Conservation (phyloP, 2,113 vertebrate species). For the Bubalus kerabau region DNA sequence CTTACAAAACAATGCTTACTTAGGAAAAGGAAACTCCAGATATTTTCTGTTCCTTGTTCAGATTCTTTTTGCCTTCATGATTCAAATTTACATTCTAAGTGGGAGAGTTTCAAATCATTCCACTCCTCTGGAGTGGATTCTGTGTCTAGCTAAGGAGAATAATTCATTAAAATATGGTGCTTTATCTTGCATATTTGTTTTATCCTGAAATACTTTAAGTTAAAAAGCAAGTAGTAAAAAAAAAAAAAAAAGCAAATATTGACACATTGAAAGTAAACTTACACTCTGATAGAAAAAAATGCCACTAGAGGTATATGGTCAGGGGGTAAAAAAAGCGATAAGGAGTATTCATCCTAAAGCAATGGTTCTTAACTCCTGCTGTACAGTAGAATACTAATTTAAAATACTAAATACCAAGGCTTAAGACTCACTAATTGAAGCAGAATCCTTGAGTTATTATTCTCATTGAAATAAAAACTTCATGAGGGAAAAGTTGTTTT, state of each 20-base stretch:
- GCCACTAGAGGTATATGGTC: background rate
- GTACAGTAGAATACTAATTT: background rate
- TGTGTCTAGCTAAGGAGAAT: background rate
- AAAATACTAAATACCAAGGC: background rate
- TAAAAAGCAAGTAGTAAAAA: background rate
- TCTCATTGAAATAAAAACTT: background rate
- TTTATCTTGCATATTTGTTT: background rate
- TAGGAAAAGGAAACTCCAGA: constrained; percentile 24
- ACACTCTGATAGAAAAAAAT: background rate
- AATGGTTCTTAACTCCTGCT: background rate
- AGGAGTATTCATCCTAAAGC: background rate
- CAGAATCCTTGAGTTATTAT: background rate
- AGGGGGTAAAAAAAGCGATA: background rate
- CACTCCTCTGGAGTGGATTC: background rate
- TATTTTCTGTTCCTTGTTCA: constrained; percentile 45
- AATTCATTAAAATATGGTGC: background rate
- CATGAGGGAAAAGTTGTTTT: background rate
- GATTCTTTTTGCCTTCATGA: background rate
- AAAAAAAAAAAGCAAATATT: background rate
- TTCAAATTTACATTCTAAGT: constrained; percentile 34
- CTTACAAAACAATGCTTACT: constrained; percentile 27
- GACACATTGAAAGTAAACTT: background rate
- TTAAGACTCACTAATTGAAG: background rate
- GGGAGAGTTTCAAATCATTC: background rate
- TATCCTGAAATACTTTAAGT: background rate